These are phyloP conservation scores for Choloepus hoffmanni DNA, from an alignment of 2,113 vertebrate species.

Conservation along the genomic window DNA sequence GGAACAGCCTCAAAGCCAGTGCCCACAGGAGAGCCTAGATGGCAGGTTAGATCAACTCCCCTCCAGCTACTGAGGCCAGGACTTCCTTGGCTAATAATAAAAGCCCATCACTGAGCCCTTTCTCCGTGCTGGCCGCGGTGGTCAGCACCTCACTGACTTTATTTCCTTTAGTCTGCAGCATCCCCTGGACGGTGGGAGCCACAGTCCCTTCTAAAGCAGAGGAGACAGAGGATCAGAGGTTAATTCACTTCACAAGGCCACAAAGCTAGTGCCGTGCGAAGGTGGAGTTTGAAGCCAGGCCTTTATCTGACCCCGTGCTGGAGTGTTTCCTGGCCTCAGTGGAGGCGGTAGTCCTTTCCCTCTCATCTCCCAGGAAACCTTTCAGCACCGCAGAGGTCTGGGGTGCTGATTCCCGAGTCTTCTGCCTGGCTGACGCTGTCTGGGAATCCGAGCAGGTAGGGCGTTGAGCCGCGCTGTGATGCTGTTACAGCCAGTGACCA, in stretches of 20 bases:
- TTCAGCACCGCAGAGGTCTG: neutral
- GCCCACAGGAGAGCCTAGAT: neutral
- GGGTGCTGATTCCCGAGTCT: neutral
- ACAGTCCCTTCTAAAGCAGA: neutral
- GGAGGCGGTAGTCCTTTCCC: neutral
- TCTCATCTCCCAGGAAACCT: neutral
- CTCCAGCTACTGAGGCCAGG: neutral
- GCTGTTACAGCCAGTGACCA: conserved; percentile 6
- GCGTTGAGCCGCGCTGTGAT: neutral
- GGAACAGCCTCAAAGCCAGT: neutral
- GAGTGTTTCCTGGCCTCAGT: neutral
- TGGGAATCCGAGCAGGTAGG: too few species aligned
- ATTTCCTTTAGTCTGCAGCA: neutral
- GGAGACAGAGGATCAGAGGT: neutral
- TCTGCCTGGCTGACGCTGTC: neutral
- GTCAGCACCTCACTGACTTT: neutral
- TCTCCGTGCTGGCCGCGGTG: neutral
- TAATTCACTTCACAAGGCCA: neutral
- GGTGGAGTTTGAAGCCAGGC: neutral
- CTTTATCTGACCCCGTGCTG: neutral
- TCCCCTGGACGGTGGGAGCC: neutral
- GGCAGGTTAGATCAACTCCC: neutral
- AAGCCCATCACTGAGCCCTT: neutral
- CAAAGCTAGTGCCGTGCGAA: neutral
- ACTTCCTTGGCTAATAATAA: neutral